These are phyloP conservation scores for Calyptommatus sinebrachiatus DNA, from an alignment of 2,113 vertebrate species.

Conservation along the genomic window DNA sequence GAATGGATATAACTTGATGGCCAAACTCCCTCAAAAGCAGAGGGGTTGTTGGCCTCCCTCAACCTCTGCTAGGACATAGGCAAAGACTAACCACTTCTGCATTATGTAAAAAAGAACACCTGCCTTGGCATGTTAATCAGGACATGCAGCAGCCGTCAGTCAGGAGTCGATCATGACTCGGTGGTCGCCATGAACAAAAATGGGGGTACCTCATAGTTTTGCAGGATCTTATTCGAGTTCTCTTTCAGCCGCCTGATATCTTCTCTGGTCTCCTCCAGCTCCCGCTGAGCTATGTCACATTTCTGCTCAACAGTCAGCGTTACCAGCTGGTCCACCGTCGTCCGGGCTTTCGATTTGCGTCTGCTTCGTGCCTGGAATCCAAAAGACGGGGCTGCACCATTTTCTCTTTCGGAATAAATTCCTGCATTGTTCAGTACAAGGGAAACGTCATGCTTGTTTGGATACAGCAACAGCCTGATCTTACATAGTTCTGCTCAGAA, in stretches of 20 bases:
- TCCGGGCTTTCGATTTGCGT: conserved; percentile 51
- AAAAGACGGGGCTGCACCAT: neutral
- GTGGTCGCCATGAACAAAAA: too few species aligned
- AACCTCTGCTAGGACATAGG: too few species aligned
- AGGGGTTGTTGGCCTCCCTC: too few species aligned
- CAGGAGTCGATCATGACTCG: too few species aligned
- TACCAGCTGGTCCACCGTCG: conserved; percentile 29
- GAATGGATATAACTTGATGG: too few species aligned
- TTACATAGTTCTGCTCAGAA: neutral
- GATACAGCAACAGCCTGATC: neutral
- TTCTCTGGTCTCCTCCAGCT: conserved; percentile 65
- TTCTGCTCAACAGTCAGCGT: conserved; percentile 72
- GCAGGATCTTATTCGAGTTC: conserved; percentile 57
- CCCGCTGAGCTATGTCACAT: conserved; percentile 66
- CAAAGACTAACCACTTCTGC: too few species aligned
- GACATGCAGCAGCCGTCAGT: too few species aligned
- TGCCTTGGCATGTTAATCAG: too few species aligned
- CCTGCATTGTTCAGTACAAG: neutral
- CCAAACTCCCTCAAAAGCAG: too few species aligned
- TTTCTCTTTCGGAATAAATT: neutral
- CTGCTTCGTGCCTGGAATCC: conserved; percentile 53
- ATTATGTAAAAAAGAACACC: too few species aligned
- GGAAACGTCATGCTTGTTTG: neutral
- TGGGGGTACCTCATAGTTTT: conserved; percentile 67
- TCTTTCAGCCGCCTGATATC: conserved; percentile 61